Base-by-base conservation (phyloP, 2,797 vertebrate species). In the Acanthornis magna region DNA sequence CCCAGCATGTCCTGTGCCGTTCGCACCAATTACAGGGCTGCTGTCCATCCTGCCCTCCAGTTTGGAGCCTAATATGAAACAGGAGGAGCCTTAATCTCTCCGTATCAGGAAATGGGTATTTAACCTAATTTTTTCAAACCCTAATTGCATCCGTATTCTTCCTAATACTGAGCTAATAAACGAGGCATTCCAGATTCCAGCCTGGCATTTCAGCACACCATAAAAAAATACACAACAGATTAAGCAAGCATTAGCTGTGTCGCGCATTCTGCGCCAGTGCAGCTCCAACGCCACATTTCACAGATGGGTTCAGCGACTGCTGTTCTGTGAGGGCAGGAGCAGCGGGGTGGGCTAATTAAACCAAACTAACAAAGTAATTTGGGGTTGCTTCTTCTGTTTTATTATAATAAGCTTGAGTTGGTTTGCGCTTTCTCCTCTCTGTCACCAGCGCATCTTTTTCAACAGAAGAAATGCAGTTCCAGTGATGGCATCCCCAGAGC, bases 61-160 rank as follows among this genome's bases (percentile, higher is more conserved):
- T 78, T 80, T 21, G 58, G 74, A 87, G 81, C 67, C 86, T 91
- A 67, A 91, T 76, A 71, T 3, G 67, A 71, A 92, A 91, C 94
- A 90, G 83, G 91, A 93, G 71, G 71, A 92, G 88, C 77, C 63
- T 76, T 82, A 85, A 57, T 54, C 79, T 63, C 74, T 58, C 74
- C 89, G 42, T 21, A 71, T 42, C 74, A 92, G 91, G 93, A 96
- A 95, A 95, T 61, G 48, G 61, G 53, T 23, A 91, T 95, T 93
- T 95, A 95, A 95, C 71, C 67, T 74, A 63, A 91, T 95, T 95
- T 93, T 86, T 85, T 70, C 86, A 85, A 93, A 82, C 45, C 29
- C 74, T 93, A 93, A 95, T 79, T 93, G 80, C 67, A 82, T 91
- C 51, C 71, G 88, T 63, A 79, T 67, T 88, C 93, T 93, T 93